A percentile compares a stretch with the other conserved stretches of the same genome.
These are phyloP conservation scores for Tiphia femorata DNA, from an alignment of 2,888 invertebrate genomes.

Conservation along the genomic window DNA sequence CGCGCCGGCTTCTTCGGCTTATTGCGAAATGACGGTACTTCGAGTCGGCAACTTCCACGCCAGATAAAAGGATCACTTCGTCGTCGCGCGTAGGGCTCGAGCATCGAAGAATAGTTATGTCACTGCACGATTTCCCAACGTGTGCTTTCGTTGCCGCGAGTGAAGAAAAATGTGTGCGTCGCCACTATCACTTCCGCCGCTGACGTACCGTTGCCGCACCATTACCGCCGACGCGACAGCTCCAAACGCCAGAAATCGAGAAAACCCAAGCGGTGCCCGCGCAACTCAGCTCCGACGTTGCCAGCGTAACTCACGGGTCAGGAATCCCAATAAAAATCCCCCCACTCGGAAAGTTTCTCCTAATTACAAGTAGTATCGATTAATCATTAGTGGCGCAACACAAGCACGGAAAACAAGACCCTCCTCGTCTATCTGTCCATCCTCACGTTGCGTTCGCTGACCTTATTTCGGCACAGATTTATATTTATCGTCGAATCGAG, in stretches of 20 bases:
- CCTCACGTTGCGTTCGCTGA: constrained; percentile 3
- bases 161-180: constrained; percentile 40
- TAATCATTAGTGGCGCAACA: constrained; percentile 34
- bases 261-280: constrained; percentile 35
- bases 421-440: not conserved
- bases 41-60: no score
- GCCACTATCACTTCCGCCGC: constrained; percentile 8
- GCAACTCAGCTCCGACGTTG: constrained; percentile 21
- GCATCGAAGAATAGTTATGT: constrained; percentile 33
- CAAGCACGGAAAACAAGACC: not conserved
- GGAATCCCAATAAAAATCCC: constrained; percentile 47
- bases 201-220: constrained; percentile 7
- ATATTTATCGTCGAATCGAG: not conserved
- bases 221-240: constrained; percentile 16
- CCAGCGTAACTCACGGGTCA: constrained; percentile 40
- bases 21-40: not conserved
- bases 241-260: constrained; percentile 49
- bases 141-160: constrained; percentile 24
- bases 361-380: constrained; percentile 50
- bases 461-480: not conserved
- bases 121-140: constrained; percentile 36
- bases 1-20: no score
- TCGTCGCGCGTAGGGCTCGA: constrained; percentile 2
- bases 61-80: not conserved
- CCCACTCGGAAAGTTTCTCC: constrained; percentile 36